A percentile compares a stretch with the other conserved stretches of the same genome.
phyloP scores from a whole-genome alignment of 2,113 vertebrate species.

The Zingel zingel region DNA sequence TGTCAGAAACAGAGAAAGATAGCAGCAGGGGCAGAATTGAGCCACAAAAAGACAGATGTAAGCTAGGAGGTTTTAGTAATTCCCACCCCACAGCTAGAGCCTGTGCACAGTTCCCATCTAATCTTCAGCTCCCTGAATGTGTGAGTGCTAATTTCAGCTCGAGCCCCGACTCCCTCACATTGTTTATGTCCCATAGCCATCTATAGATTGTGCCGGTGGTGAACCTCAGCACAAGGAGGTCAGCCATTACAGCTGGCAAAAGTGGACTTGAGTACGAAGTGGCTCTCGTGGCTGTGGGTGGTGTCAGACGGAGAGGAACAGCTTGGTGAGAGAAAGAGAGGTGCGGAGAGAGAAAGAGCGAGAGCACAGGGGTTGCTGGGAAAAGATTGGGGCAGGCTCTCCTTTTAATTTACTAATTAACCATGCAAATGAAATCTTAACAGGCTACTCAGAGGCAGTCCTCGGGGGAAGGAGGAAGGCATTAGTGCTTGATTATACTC shows the following conservation, averaged over 20 bases:
- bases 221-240: conserved; percentile 59
- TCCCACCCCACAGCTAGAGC: conserved; percentile 42
- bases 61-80: conserved; percentile 35
- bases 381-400: conserved; percentile 79
- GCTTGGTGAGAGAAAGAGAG: conserved; percentile 56
- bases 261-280: conserved; percentile 72
- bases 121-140: conserved; percentile 54
- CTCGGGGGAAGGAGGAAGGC: conserved; percentile 78
- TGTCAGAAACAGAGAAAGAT: conserved; percentile 30
- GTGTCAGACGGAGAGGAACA: conserved; percentile 60
- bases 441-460: conserved; percentile 82
- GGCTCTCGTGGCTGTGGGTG: conserved; percentile 74
- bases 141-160: conserved; percentile 61
- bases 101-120: conserved; percentile 47
- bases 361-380: conserved; percentile 68
- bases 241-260: conserved; percentile 66
- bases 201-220: conserved; percentile 49
- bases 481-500: conserved; percentile 83
- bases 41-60: conserved; percentile 45
- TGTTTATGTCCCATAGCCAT: conserved; percentile 58
- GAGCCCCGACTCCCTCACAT: conserved; percentile 37
- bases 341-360: conserved; percentile 41
- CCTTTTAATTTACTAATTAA: conserved; percentile 88
- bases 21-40: conserved; percentile 32
- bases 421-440: conserved; percentile 89